Base-by-base conservation (phyloP, 2,797 vertebrate species). In the Emydoidea blandingii region DNA sequence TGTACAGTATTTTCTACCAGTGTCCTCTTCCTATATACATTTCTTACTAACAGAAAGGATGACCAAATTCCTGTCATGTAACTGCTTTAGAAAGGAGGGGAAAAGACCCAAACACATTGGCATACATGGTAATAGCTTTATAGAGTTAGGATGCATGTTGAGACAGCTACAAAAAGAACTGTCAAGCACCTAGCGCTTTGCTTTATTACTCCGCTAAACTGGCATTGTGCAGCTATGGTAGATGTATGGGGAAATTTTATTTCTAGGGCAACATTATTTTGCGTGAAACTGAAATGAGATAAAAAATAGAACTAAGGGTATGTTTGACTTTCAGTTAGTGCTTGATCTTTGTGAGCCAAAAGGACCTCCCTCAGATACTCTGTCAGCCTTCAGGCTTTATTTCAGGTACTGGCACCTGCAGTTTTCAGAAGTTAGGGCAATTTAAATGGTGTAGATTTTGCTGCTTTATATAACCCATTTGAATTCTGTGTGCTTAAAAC, bases 231-330 rank as follows among this genome's bases (percentile, higher is more conserved):
- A 94, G 89, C 96, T 87, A 92, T 34, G 4, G 95, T 81, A 97
- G 97, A 93, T 74, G 12, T 83, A 44, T 0, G 62, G 86, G 82
- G 89, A 89, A 91, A 96, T 93, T 94, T 97, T 92, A 97, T 97
- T 97, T 98, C 96, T 97, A 97, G 95, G 96, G 96, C 95, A 97
- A 95, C 96, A 92, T 86, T 84, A 94, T 96, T 97, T 97, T 94
- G 93, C 1, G 2, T 92, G 94, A 96, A 96, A 95, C 94, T 27
- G 88, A 95, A 97, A 97, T 96, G 91, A 97, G 94, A 95, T 97
- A 95, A 97, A 96, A 96, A 92, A 92, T 86, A 90, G 90, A 84
- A 1, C 12, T 89, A 96, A 96, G 86, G 78, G 85, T 92, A 92
- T 81, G 90, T 95, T 97, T 96, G 96, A 96, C 96, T 97, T 97